Evolutionary conservation across 2,888 invertebrate species (phyloP).

Genomic region (Calephelis perditalis): DNA sequence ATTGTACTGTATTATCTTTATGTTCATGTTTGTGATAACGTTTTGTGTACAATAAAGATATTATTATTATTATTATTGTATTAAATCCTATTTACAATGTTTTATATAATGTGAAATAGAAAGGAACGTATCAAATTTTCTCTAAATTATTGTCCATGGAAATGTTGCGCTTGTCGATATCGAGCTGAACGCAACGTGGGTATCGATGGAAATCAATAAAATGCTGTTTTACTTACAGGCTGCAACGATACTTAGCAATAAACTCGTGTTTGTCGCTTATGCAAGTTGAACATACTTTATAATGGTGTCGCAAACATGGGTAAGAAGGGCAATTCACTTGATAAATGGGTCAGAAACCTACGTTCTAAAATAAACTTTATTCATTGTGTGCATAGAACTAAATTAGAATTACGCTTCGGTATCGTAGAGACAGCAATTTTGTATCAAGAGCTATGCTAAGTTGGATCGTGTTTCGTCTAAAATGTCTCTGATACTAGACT

Average conservation of each 20-base stretch:
- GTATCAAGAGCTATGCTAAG: slow-evolving; percentile 15
- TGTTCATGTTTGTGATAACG: too few relatives aligned
- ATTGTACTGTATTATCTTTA: too few relatives aligned
- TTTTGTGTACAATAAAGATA: too few relatives aligned
- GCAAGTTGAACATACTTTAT: slow-evolving; percentile 16
- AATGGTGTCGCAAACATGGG: slow-evolving; percentile 19
- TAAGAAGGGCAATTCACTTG: slow-evolving; percentile 21
- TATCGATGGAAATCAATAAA: slow-evolving; percentile 5
- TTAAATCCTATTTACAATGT: too few relatives aligned
- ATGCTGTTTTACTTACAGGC: slow-evolving; percentile 3
- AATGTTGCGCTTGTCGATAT: background rate
- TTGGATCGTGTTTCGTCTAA: slow-evolving; percentile 14
- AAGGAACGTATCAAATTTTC: background rate
- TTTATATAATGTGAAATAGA: too few relatives aligned
- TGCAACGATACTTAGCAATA: slow-evolving; percentile 11
- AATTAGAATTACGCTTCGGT: background rate
- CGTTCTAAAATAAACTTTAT: slow-evolving; percentile 3
- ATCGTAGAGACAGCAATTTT: slow-evolving; percentile 16
- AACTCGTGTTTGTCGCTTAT: slow-evolving; percentile 14
- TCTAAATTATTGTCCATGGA: background rate
- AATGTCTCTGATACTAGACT: slow-evolving; percentile 17
- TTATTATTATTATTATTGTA: too few relatives aligned
- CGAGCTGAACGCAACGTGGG: background rate
- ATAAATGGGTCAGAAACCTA: slow-evolving; percentile 13
- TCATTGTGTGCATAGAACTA: background rate